Base-by-base conservation (phyloP, 2,888 invertebrate genomes). In the Octonoba sinensis region DNA sequence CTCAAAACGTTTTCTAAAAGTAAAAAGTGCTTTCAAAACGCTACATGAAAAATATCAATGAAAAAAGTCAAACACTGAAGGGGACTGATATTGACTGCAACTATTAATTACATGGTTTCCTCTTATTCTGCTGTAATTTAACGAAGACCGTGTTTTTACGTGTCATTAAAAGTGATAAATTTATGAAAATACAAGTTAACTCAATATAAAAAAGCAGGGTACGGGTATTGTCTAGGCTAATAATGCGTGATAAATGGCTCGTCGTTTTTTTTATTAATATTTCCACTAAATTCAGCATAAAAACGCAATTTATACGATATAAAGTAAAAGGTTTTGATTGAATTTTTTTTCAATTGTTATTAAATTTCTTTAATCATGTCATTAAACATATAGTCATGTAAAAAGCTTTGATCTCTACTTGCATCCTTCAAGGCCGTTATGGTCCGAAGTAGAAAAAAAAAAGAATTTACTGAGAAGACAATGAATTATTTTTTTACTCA, bases 151-250 rank as follows among this genome's bases (percentile, higher is more conserved):
- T 77, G 64, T 70, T 77, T 70, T 77, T 77, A 77, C 65, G 71
- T 77, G 77, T 77, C 77, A 77, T 77, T 77, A 77, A 75, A 77
- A 77, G 70, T 71, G 77, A 77, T 77, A 71, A 77, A 77, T 77
- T 71, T 71, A 64, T 64, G 47, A 77, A 77, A 71, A 77, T 70
- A 69, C 27, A 77, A 64, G 64, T 71, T 70, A 64, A 49, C 3
- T 36, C 70, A 70, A 62, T n/a, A n/a, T 56, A 54, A 57, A 71
- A 71, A 64, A 65, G 57, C 47, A 65, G 46, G 57, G 36, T 59
- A 12, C 16, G 36, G 27, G 36, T 22, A 71, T 64, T 56, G 51
- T 49, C 64, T 44, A 65, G 71, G 51, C 77, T 71, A 77, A 70
- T 77, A 71, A 77, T 77, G 77, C 70, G 65, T 71, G 64, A 77